A percentile compares a stretch with the other conserved stretches of the same genome.
These are phyloP conservation scores for Myocastor coypus DNA, from an alignment of 2,113 vertebrate genomes.

Conservation along the genomic window DNA sequence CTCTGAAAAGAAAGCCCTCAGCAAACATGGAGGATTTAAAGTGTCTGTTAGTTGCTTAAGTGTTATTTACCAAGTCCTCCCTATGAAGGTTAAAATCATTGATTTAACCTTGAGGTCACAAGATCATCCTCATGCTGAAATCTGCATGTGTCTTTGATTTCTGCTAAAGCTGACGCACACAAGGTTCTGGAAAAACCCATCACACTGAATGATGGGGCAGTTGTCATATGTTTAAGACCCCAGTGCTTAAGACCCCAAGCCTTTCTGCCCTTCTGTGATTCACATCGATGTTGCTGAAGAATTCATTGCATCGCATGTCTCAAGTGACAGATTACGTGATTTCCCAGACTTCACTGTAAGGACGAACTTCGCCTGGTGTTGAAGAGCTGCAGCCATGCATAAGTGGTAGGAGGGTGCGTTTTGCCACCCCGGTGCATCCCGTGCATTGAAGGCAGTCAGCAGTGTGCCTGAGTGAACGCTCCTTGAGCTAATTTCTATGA, in stretches of 20 bases:
- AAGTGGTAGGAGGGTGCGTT: neutral
- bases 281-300: conserved; percentile 52
- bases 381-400: neutral
- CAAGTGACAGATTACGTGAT: conserved; percentile 46
- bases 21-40: conserved; percentile 60
- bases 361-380: conserved; percentile 33
- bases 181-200: conserved; percentile 63
- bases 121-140: conserved; percentile 75
- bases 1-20: neutral
- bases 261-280: conserved; percentile 56
- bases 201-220: conserved; percentile 52
- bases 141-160: conserved; percentile 74
- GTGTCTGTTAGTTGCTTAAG: conserved; percentile 60
- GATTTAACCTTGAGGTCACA: conserved; percentile 84
- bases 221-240: conserved; percentile 73
- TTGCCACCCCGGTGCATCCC: neutral
- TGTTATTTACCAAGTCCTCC: conserved; percentile 41
- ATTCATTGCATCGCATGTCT: conserved; percentile 34
- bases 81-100: conserved; percentile 79
- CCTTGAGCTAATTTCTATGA: conserved; percentile 77
- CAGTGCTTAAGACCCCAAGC: conserved; percentile 66
- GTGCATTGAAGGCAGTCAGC: conserved; percentile 49
- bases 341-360: conserved; percentile 51
- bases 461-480: conserved; percentile 60
- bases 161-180: conserved; percentile 71